Evolutionary conservation across 1,140 invertebrate genomes (phyloP), one percentile per base, ranked within the genome.

Genomic region (Drosophila truncata): DNA sequence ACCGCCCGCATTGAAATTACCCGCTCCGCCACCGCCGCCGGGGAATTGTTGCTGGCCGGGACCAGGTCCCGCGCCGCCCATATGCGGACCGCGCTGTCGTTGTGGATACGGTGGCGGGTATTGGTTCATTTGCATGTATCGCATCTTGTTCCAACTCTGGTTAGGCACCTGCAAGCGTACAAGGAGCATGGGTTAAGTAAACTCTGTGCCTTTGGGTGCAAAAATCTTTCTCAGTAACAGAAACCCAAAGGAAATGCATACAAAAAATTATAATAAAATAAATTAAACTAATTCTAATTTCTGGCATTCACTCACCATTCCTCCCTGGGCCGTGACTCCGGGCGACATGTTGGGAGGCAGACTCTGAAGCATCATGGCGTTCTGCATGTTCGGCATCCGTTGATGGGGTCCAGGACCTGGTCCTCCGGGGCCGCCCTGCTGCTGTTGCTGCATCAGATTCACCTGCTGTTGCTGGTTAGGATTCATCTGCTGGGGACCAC

Each of bases 401-500:
- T 92, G 85, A 52, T 90, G 92, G 5, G 80, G 85, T 3, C 75
- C 73, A 9, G 87, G 78, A 13, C 76, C 74, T 7, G 87, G 84
- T n/a, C 76, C 74, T 9, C 82, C 82, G 14, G 73, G 74, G 27
- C 74, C 79, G 20, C 80, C 58, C 54, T 77, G 80, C 41, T 80
- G 78, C 41, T 80, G 80, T 11, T 78, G 74, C 37, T 86, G 82
- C 82, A 86, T 88, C 1, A 86, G 63, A 47, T 71, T 86, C 0
- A 88, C 83, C 44, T 86, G 75, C 42, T 78, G 74, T 61, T 84
- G 91, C 46, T 91, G 90, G 14, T 88, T 80, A 1, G 90, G 87
- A 20, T 86, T 94, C 93, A 91, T 94, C 93, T 54, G 94, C 91
- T 93, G 94, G 10, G 85, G 85, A 18, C 69, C 83, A 11, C 82